Evolutionary conservation across 2,113 vertebrate genomes (phyloP), one percentile per base, ranked within the genome.

Genomic region (Dicentrarchus labrax): DNA sequence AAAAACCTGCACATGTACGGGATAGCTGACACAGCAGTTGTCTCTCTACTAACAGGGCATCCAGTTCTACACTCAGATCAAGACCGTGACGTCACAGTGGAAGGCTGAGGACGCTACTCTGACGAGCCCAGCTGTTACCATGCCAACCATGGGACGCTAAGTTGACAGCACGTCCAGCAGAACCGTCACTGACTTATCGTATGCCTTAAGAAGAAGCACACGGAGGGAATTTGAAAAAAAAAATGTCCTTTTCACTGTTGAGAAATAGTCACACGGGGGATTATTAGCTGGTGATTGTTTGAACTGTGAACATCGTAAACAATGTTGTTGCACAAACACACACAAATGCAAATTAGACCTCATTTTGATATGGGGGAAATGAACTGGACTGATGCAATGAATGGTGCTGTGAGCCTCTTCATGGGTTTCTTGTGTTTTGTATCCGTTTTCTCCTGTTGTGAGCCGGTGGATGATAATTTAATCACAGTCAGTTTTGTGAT

Each of bases 81-180:
- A 99, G 95, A 99, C 98, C 0, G 91, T 99, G 2, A 99, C 97
- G 4, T 97, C 98, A 56, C 98, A 99, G 76, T 99, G 98, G 98
- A 99, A 99, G 89, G 97, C 97, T n/a, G 98, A 99, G 89, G 98
- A 99, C 70, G 96, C 98, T 67, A 97, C 97, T 0, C 21, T 98
- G 75, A 96, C 94, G 10, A 96, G 95, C 87, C 97, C 98, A 9
- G 96, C 97, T 36, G 98, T 99, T 67, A 97, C 97, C 87, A 99
- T 99, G 98, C 98, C 98, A 84, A 99, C 98, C 71, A 98, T 99
- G 98, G 98, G 98, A 81, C 97, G 95, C 85, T 99, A 97, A 96
- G 54, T 9, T 59, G 22, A 80, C 56, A 15, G 47, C 43, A 54
- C 75, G 39, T 43, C 56, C 48, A 17, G 64, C 56, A 13, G 21